A percentile compares a stretch with the other conserved stretches of the same genome.
These are phyloP conservation scores for Dromaius novaehollandiae DNA, from an alignment of 2,113 vertebrate genomes.

Conservation along the genomic window DNA sequence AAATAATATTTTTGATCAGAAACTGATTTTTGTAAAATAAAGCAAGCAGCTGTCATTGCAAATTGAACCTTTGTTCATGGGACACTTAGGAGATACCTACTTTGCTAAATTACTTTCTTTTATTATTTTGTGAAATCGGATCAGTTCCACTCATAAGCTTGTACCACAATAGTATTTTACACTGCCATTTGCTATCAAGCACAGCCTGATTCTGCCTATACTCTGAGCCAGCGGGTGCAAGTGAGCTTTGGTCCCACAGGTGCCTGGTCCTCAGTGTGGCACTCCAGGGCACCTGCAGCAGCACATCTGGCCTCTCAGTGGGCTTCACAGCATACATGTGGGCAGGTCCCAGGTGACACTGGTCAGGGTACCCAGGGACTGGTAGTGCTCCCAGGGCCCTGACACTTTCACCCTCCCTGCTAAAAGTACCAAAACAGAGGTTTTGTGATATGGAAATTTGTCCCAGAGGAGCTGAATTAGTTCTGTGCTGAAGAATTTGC, in stretches of 20 bases:
- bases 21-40: not conserved
- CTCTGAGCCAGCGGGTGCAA: not conserved
- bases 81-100: not conserved
- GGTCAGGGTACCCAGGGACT: not conserved
- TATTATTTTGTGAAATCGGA: not conserved
- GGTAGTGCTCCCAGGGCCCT: not conserved
- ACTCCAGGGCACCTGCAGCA: not conserved
- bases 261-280: not conserved
- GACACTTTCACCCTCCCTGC: not conserved
- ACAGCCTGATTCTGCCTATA: not conserved
- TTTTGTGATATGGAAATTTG: not conserved
- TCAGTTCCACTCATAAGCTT: not conserved
- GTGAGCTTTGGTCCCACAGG: not conserved
- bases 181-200: not conserved
- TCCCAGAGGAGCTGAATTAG: not conserved
- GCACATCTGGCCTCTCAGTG: not conserved
- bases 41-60: not conserved
- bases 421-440: not conserved
- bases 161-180: not conserved
- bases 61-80: not conserved
- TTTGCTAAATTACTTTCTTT: not conserved
- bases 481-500: not conserved
- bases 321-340: not conserved
- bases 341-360: not conserved
- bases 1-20: not conserved